Evolutionary conservation across 1,140 invertebrate species (phyloP).

Genomic region (Kradibia gibbosae): DNA sequence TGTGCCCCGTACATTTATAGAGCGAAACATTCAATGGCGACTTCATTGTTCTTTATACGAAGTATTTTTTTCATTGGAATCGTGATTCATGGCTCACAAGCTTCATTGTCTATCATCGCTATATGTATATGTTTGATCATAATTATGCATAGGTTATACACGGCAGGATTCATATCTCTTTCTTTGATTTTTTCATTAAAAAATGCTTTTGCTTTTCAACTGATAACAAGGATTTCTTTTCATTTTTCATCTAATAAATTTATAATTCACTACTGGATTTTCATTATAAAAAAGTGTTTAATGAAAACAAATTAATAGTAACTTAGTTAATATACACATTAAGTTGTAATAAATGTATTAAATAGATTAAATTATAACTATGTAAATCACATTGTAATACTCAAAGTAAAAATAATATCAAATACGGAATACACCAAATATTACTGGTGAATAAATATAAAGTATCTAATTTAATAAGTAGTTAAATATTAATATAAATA

Average conservation of each 20-base stretch:
- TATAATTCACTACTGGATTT: not conserved
- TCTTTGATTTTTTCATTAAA: not conserved
- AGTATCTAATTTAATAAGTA: too few species aligned
- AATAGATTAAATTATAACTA: too few species aligned
- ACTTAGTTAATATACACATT: too few species aligned
- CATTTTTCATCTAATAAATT: not conserved
- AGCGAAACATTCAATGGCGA: not conserved
- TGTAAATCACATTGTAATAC: too few species aligned
- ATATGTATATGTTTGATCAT: too few species aligned
- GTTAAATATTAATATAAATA: too few species aligned
- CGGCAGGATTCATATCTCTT: not conserved
- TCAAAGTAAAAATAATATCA: too few species aligned
- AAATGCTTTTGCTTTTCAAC: not conserved
- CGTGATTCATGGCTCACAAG: constrained; percentile 37
- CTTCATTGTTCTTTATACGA: constrained; percentile 10
- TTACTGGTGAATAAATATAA: too few species aligned
- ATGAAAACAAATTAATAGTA: not conserved
- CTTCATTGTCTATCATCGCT: constrained; percentile 29
- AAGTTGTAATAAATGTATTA: too few species aligned
- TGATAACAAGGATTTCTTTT: not conserved
- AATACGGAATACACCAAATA: too few species aligned
- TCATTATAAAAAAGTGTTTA: not conserved
- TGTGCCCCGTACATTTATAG: not conserved
- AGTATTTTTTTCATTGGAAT: constrained; percentile 17
- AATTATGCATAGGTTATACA: not conserved